phyloP scores from a whole-genome alignment of 2,113 vertebrate genomes.

The Tiliqua scincoides region DNA sequence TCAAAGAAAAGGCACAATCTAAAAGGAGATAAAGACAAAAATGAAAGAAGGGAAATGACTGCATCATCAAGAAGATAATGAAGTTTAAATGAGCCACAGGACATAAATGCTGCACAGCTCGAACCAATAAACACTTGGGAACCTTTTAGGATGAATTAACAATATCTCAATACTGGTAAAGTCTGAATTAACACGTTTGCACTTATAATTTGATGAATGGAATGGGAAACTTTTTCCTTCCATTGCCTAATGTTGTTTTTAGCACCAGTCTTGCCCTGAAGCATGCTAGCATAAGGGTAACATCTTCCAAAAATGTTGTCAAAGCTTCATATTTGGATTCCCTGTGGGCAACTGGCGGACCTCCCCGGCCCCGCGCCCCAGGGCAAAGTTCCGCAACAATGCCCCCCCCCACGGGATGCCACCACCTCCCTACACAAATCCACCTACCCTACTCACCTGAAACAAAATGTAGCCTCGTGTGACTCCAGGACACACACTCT shows the following conservation, averaged over 20 bases:
- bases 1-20: conserved; percentile 60
- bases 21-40: conserved; percentile 64
- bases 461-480: too few species aligned
- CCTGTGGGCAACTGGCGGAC: not conserved
- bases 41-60: conserved; percentile 70
- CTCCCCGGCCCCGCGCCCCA: too few species aligned
- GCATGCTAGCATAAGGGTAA: not conserved
- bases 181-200: conserved; percentile 50
- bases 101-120: conserved; percentile 41
- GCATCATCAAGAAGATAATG: conserved; percentile 72
- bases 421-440: too few species aligned
- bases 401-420: too few species aligned
- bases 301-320: conserved; percentile 23
- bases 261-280: not conserved
- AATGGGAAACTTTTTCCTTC: conserved; percentile 12
- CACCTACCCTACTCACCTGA: too few species aligned
- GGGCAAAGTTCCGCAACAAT: too few species aligned
- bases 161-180: conserved; percentile 67
- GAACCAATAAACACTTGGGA: conserved; percentile 60
- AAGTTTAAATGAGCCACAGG: conserved; percentile 68
- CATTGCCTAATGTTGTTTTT: conserved; percentile 42
- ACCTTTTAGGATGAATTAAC: conserved; percentile 51
- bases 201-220: conserved; percentile 55
- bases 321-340: not conserved
- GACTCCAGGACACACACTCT: too few species aligned